Evolutionary conservation across 2,113 vertebrate genomes (phyloP).

Genomic region (Megaceryle maxima): DNA sequence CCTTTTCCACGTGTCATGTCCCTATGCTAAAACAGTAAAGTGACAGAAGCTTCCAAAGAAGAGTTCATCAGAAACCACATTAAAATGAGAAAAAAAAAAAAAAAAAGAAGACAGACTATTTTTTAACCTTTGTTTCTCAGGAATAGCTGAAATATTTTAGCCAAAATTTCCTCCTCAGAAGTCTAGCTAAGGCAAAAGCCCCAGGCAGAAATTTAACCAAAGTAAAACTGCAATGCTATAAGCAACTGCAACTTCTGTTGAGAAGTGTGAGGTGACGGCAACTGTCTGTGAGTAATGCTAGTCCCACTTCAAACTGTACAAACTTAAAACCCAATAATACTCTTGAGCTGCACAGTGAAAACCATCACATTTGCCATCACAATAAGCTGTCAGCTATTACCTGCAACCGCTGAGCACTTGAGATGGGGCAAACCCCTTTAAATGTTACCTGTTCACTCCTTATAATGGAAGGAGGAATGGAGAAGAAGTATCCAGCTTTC

Average conservation of each 20-base stretch:
- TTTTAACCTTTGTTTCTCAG: neutral
- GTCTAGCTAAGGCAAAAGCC: neutral
- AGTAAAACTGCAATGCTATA: neutral
- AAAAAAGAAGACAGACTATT: fast-evolving
- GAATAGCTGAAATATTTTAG: neutral
- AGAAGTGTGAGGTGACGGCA: neutral
- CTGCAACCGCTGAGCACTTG: neutral
- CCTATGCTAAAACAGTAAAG: neutral
- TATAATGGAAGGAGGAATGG: constrained; percentile 91
- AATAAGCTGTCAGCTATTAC: neutral
- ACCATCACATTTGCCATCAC: neutral
- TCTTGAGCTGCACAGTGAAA: neutral
- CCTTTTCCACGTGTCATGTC: fast-evolving
- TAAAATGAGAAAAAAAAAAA: neutral
- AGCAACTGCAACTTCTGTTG: neutral
- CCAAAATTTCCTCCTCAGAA: neutral
- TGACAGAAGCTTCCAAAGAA: neutral
- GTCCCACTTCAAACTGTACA: neutral
- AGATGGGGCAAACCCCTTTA: neutral
- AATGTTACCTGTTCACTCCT: constrained; percentile 90
- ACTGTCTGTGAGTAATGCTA: fast-evolving
- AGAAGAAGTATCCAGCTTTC: constrained; percentile 92
- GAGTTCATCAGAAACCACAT: neutral
- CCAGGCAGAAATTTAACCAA: neutral
- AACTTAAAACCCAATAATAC: neutral